Evolutionary conservation across 1,140 invertebrate genomes (phyloP).

Genomic region (Tetranychus cinnabarinus): DNA sequence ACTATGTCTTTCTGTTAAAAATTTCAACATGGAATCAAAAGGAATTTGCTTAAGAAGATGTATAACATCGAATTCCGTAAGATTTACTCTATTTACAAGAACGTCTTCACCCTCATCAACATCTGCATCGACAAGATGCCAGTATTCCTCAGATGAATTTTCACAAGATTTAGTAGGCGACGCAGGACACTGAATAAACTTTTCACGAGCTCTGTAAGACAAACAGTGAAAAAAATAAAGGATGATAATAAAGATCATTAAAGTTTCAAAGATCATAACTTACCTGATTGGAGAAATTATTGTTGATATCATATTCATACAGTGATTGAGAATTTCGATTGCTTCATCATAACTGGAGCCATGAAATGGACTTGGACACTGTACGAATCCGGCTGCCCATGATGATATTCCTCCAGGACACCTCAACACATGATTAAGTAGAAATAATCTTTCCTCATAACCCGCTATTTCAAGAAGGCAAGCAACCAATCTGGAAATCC

Average conservation of each 20-base stretch:
- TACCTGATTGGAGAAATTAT: constrained; percentile 7
- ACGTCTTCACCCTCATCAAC: constrained; percentile 7
- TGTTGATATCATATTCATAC: constrained; percentile 3
- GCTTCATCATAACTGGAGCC: background rate
- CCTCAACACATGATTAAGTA: constrained; percentile 8
- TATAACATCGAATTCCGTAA: constrained; percentile 11
- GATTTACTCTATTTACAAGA: background rate
- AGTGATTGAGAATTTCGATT: constrained; percentile 3
- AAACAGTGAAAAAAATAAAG: background rate
- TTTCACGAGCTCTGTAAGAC: background rate
- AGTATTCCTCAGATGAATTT: background rate
- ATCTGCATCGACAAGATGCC: constrained; percentile 3
- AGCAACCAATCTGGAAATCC: background rate
- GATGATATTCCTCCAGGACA: constrained; percentile 5
- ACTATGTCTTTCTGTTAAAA: background rate
- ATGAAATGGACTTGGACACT: constrained; percentile 5
- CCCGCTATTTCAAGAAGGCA: background rate
- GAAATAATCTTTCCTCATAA: constrained; percentile 4
- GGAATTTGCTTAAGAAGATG: constrained; percentile 7
- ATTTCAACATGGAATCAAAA: constrained; percentile 6
- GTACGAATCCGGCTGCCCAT: background rate
- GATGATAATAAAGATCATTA: background rate
- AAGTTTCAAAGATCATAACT: background rate
- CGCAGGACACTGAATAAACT: background rate
- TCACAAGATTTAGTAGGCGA: background rate